Conservation (phyloP, 2,113 vertebrate species). For the Symphodus melops region DNA sequence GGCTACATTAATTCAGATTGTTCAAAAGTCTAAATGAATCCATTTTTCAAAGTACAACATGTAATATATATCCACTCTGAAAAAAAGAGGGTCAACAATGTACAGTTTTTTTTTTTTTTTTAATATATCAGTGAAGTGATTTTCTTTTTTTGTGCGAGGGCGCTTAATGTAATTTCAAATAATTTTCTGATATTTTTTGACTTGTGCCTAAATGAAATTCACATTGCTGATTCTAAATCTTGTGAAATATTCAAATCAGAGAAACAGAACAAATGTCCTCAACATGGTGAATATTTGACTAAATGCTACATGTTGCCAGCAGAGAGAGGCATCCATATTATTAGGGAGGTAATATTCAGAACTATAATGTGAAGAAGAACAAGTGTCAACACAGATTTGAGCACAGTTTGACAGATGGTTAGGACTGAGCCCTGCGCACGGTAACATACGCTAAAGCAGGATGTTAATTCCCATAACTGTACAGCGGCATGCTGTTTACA, state of each 20-base stretch:
- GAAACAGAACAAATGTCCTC: not conserved
- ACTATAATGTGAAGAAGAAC: not conserved
- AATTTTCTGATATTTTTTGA: not conserved
- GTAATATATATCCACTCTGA: not conserved
- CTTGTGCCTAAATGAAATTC: not conserved
- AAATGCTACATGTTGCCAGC: not conserved
- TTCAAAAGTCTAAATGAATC: constrained; percentile 28
- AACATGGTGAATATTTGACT: not conserved
- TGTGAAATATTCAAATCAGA: not conserved
- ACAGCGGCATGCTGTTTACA: constrained; percentile 54
- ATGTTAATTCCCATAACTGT: constrained; percentile 54
- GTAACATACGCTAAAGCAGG: constrained; percentile 53
- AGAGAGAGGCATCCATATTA: not conserved
- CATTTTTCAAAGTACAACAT: constrained; percentile 8
- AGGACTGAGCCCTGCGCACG: constrained; percentile 25
- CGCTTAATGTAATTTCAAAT: constrained; percentile 23
- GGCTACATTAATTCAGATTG: constrained; percentile 28
- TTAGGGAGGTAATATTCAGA: not conserved
- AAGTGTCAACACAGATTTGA: constrained; percentile 10
- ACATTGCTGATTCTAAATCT: not conserved
- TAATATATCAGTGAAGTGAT: not conserved
- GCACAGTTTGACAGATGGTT: constrained; percentile 56
- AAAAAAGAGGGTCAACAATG: constrained; percentile 14
- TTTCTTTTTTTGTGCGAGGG: constrained; percentile 5
- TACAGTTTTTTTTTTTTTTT: constrained; percentile 1